Evolutionary conservation across 2,888 invertebrate genomes (phyloP).

Genomic region (Drosophila paucipuncta): DNA sequence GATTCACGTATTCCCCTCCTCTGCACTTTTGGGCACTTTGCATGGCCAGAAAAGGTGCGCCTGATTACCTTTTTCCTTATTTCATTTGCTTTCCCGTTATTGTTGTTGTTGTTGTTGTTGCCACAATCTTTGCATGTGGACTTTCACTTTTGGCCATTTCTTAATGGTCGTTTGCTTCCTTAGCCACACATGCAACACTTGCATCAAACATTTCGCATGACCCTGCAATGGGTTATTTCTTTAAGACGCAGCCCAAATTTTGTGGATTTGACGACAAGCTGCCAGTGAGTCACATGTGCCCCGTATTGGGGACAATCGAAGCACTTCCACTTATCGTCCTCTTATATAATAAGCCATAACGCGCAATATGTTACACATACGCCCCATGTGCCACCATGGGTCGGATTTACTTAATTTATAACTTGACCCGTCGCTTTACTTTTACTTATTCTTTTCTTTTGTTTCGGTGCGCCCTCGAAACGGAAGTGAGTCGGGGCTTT

Average conservation of each 20-base stretch:
- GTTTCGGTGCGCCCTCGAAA: slow-evolving; percentile 25
- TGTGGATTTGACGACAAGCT: slow-evolving; percentile 46
- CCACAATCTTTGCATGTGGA: slow-evolving; percentile 73
- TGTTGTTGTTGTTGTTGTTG: slow-evolving; percentile 2
- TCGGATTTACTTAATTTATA: slow-evolving; percentile 70
- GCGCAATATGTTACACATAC: slow-evolving; percentile 78
- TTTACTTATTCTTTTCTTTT: slow-evolving; percentile 7
- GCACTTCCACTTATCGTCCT: slow-evolving; percentile 38
- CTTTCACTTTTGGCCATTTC: slow-evolving; percentile 73
- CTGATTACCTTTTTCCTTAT: slow-evolving; percentile 62
- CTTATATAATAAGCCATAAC: slow-evolving; percentile 75
- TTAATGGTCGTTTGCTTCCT: slow-evolving; percentile 57
- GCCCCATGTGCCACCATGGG: slow-evolving; percentile 46
- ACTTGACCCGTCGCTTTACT: slow-evolving; percentile 47
- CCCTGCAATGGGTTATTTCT: slow-evolving; percentile 32
- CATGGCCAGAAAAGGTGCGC: slow-evolving; percentile 66
- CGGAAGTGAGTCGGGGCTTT: slow-evolving; percentile 73
- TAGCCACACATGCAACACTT: slow-evolving; percentile 71
- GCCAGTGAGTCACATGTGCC: slow-evolving; percentile 37
- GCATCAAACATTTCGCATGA: slow-evolving; percentile 59
- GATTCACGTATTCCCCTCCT: background rate
- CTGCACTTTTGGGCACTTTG: slow-evolving; percentile 44
- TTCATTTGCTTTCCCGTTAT: background rate
- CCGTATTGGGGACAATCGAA: slow-evolving; percentile 11
- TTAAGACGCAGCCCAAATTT: slow-evolving; percentile 36